Conservation (phyloP, 2,113 vertebrate genomes). For the Daubentonia madagascariensis region DNA sequence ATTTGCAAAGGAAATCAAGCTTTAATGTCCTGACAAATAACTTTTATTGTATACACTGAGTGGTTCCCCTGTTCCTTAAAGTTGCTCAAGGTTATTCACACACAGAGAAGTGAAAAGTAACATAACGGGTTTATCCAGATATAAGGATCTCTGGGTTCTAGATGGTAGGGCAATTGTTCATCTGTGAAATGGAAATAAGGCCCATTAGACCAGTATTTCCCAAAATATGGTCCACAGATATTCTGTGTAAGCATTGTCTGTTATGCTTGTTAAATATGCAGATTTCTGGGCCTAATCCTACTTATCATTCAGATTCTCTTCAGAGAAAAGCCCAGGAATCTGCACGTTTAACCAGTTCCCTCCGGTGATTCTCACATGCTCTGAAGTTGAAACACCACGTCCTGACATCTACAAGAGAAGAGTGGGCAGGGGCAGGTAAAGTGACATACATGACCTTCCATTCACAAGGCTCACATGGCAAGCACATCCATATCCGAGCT, state of each 20-base stretch:
- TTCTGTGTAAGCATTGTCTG: not conserved
- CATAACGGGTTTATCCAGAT: not conserved
- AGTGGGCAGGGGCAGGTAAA: not conserved
- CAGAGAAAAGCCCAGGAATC: not conserved
- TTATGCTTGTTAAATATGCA: not conserved
- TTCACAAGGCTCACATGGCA: not conserved
- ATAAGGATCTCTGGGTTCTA: not conserved
- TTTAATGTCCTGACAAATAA: not conserved
- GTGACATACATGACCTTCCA: not conserved
- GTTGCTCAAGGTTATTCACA: not conserved
- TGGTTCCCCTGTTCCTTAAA: not conserved
- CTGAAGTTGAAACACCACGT: not conserved
- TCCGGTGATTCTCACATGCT: not conserved
- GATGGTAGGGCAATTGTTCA: not conserved
- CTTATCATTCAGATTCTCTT: not conserved
- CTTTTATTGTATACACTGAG: not conserved
- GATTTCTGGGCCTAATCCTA: not conserved
- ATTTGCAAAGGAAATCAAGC: not conserved
- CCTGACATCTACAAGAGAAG: not conserved
- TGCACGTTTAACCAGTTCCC: not conserved
- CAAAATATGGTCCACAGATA: not conserved
- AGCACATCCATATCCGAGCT: not conserved
- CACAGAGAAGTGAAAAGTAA: not conserved
- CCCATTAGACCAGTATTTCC: not conserved
- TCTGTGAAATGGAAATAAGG: not conserved